phyloP scores from a whole-genome alignment of 2,113 vertebrate genomes.

The Sylvilagus bachmani region DNA sequence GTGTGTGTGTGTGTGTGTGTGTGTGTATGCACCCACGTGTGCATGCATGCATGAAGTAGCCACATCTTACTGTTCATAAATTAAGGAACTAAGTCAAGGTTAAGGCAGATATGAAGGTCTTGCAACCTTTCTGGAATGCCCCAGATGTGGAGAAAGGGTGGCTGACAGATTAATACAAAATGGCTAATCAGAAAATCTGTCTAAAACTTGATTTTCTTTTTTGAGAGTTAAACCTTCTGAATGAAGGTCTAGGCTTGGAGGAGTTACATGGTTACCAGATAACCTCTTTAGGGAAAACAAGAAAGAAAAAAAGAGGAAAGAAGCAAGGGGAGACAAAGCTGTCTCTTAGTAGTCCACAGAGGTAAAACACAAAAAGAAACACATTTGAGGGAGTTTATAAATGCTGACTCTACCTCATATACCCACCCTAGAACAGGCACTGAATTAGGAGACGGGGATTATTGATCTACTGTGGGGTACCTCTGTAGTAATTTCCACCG shows the following conservation, averaged over 20 bases:
- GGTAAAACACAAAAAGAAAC: conserved; percentile 17
- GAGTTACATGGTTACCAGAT: neutral
- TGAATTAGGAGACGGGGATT: neutral
- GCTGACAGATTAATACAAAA: neutral
- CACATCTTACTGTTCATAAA: neutral
- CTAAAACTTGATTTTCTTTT: neutral
- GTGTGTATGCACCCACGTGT: no score
- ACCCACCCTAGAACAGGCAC: neutral
- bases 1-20: neutral
- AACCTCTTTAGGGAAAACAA: neutral
- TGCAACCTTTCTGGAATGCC: neutral
- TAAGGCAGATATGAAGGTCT: neutral
- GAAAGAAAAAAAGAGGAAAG: neutral
- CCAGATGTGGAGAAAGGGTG: neutral
- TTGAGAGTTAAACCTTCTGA: neutral
- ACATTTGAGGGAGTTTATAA: neutral
- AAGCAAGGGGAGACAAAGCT: neutral
- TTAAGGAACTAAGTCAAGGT: neutral
- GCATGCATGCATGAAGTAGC: neutral
- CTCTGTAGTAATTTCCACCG: neutral
- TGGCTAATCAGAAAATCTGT: neutral
- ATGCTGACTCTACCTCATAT: neutral
- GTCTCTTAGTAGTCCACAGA: neutral
- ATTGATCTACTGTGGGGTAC: neutral
- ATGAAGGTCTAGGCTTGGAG: neutral